A percentile compares a stretch with the other conserved stretches of the same genome.
Conservation (phyloP, 2,797 vertebrate species). For the Champsocephalus esox region DNA sequence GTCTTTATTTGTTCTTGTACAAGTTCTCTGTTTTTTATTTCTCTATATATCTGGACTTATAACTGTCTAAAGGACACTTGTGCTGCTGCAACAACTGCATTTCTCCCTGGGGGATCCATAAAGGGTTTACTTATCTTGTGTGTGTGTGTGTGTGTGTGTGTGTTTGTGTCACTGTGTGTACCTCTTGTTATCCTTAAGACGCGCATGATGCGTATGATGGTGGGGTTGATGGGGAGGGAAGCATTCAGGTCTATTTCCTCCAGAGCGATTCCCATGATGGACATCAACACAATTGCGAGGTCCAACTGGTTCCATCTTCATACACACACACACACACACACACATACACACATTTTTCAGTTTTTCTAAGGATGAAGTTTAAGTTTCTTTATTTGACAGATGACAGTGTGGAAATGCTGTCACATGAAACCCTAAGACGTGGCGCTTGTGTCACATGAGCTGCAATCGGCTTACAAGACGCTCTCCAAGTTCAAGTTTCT, state of each 20-base stretch:
- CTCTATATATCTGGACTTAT: too few species aligned
- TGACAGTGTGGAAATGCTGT: too few species aligned
- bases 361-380: background rate
- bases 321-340: slow-evolving; percentile 31
- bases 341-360: slow-evolving; percentile 6
- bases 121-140: background rate
- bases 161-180: slow-evolving; percentile 58
- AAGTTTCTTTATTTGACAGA: too few species aligned
- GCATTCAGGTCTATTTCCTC: slow-evolving; percentile 97
- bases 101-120: too few species aligned
- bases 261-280: slow-evolving; percentile 95
- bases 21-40: too few species aligned
- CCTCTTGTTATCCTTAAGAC: slow-evolving; percentile 95
- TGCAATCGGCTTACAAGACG: too few species aligned
- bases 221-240: slow-evolving; percentile 95
- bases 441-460: too few species aligned
- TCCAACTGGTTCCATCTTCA: slow-evolving; percentile 98
- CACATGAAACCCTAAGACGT: too few species aligned
- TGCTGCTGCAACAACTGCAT: too few species aligned
- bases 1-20: too few species aligned
- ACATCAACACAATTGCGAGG: slow-evolving; percentile 93
- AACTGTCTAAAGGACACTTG: too few species aligned
- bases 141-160: background rate
- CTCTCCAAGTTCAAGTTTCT: too few species aligned
- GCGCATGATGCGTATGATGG: slow-evolving; percentile 97